Evolutionary conservation across 2,888 invertebrate genomes (phyloP), one percentile per base, ranked within the genome.

Genomic region (Epirrhoe alternata): DNA sequence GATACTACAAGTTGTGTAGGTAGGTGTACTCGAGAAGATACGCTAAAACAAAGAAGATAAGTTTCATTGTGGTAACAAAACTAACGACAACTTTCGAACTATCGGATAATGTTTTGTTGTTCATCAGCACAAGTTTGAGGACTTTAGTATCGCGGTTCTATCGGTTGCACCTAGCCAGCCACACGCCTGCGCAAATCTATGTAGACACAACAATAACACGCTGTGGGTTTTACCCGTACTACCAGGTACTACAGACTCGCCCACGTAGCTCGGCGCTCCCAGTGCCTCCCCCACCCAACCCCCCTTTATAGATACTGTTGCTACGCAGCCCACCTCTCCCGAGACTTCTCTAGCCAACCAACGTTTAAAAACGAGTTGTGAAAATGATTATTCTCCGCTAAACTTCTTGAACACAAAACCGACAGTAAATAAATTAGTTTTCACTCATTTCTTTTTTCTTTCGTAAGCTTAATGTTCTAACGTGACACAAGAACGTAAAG

Each of bases 171-270:
- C 61, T 54, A 49, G 64, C 62, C 54, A 7, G 77, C 71, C 71
- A 51, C 86, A 80, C 91, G 89, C 89, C 78, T 92, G 93, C 92
- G 92, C 89, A 84, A 72, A 82, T 74, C 79, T 73, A 78, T 85
- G 87, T 89, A 89, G 88, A 90, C 92, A 91, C 87, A 89, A 89
- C 87, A 90, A 90, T 85, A 89, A 84, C 86, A 87, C 84, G 85
- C 81, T 83, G 86, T 87, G 78, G 84, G 81, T 81, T 85, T 83
- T 83, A 84, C 79, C 77, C 86, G 87, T 92, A 92, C 92, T 90
- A 92, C 86, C 83, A 86, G 83, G 90, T 90, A 93, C 93, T 92
- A 92, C 92, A 93, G 93, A 93, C 93, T 89, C 93, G 92, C 93
- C 93, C 92, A 93, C 93, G 92, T 86, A 82, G 78, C 82, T 70